Percentiles rank a stretch among this genome's conserved stretches.
Evolutionary conservation across 2,797 vertebrate genomes (phyloP).

Genomic region (Gymnothorax reevesii): DNA sequence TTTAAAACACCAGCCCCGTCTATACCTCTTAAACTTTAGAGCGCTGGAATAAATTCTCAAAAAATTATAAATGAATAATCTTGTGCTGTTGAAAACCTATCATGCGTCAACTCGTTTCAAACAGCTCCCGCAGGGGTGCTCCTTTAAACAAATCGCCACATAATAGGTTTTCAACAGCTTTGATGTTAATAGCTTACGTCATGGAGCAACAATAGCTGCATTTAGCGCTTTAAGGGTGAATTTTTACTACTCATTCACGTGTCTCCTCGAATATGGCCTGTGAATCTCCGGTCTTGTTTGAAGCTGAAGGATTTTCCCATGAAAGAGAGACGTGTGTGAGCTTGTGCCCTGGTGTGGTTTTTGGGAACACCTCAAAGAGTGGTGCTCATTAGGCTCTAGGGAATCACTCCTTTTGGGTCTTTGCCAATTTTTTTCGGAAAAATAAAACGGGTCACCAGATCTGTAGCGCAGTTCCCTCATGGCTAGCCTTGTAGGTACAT

Average conservation of each 20-base stretch:
- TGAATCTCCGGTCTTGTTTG: slow-evolving; percentile 44
- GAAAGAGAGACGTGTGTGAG: slow-evolving; percentile 52
- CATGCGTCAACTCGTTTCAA: too few species aligned
- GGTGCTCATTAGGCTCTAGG: background rate
- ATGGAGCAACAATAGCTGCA: too few species aligned
- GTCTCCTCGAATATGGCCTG: slow-evolving; percentile 42
- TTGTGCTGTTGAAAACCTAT: too few species aligned
- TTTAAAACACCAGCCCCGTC: slow-evolving; percentile 44
- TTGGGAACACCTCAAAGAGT: background rate
- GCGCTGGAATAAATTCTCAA: too few species aligned
- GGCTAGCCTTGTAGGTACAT: background rate
- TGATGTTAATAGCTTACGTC: too few species aligned
- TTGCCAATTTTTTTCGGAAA: background rate
- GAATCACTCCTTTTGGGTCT: background rate
- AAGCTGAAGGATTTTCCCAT: slow-evolving; percentile 14
- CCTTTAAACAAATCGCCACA: too few species aligned
- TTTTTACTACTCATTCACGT: slow-evolving; percentile 39
- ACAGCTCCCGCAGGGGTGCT: too few species aligned
- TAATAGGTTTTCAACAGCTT: too few species aligned
- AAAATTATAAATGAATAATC: too few species aligned
- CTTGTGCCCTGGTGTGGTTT: background rate
- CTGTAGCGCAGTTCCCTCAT: background rate
- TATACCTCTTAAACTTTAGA: too few species aligned
- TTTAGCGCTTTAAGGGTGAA: too few species aligned
- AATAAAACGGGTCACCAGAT: background rate